Evolutionary conservation across 23 tunicate genomes (phyloP).

Genomic region (Styela plicata): DNA sequence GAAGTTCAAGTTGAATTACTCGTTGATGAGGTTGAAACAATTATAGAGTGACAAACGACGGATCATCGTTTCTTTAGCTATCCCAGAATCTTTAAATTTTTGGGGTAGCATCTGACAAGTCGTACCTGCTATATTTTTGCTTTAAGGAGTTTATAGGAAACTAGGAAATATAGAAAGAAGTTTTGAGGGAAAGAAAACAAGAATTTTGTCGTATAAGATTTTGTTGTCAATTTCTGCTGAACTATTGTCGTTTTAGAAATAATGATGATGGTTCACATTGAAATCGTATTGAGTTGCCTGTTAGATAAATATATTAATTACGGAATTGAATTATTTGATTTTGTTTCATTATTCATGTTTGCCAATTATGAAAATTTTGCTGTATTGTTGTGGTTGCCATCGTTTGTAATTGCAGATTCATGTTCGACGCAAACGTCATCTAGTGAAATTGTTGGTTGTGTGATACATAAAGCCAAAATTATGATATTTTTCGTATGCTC

Average conservation of each 20-base stretch:
- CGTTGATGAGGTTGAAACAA: constrained; percentile 80
- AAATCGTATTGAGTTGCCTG: too few relatives aligned
- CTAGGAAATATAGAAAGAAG: not conserved
- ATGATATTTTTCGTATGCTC: not conserved
- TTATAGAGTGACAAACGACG: constrained; percentile 27
- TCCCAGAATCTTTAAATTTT: not conserved
- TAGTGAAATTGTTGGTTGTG: not conserved
- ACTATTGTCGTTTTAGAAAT: too few relatives aligned
- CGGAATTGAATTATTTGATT: too few relatives aligned
- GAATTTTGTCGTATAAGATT: not conserved
- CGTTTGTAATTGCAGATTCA: not conserved
- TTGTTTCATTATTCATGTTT: not conserved
- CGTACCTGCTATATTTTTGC: not conserved
- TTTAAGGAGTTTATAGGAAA: not conserved
- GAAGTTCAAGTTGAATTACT: constrained; percentile 89
- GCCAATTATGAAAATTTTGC: not conserved
- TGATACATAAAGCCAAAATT: not conserved
- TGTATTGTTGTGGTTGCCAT: too few relatives aligned
- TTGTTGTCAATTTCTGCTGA: not conserved
- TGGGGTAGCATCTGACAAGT: not conserved
- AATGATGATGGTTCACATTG: too few relatives aligned
- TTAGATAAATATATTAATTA: too few relatives aligned
- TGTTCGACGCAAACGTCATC: not conserved
- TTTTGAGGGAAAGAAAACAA: not conserved
- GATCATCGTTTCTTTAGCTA: not conserved